phyloP scores from a whole-genome alignment of 2,797 vertebrate species.

The Menidia menidia region DNA sequence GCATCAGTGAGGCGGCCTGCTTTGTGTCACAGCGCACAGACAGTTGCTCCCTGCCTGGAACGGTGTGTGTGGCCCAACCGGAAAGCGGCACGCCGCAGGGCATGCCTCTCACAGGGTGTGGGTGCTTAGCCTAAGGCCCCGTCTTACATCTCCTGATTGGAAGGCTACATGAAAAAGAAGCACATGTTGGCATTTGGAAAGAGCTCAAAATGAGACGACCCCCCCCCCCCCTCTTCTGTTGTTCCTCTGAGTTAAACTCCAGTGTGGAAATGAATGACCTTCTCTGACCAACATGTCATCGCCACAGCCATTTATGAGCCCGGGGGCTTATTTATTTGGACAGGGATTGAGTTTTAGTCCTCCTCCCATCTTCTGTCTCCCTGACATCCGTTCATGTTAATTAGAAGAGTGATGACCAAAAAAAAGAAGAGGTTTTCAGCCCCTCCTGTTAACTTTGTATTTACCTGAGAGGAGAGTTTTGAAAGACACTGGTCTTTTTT shows the following conservation, averaged over 20 bases:
- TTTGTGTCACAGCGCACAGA: conserved; percentile 59
- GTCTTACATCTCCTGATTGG: conserved; percentile 5
- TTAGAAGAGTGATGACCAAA: conserved; percentile 38
- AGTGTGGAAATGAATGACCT: conserved; percentile 16
- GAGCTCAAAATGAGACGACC: conserved; percentile 20
- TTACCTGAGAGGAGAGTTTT: conserved; percentile 27
- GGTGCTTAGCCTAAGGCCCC: conserved; percentile 2
- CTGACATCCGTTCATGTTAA: conserved; percentile 25
- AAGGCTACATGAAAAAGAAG: conserved; percentile 9
- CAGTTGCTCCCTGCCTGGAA: conserved; percentile 49
- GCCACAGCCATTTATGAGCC: conserved; percentile 8
- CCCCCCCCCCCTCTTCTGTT: neutral
- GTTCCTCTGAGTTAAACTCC: conserved; percentile 10
- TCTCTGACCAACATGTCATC: conserved; percentile 36
- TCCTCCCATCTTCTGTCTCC: neutral
- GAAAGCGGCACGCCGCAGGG: conserved; percentile 34
- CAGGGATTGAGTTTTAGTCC: conserved; percentile 39
- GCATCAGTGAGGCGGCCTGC: conserved; percentile 35
- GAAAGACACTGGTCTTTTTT: no score
- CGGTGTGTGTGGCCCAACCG: conserved; percentile 43
- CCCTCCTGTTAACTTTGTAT: conserved; percentile 16
- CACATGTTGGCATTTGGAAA: conserved; percentile 8
- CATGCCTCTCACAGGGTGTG: conserved; percentile 20
- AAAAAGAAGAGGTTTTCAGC: conserved; percentile 14
- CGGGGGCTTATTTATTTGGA: conserved; percentile 47